Conservation (phyloP, 2,888 invertebrate species). For the Agrilus biguttatus region DNA sequence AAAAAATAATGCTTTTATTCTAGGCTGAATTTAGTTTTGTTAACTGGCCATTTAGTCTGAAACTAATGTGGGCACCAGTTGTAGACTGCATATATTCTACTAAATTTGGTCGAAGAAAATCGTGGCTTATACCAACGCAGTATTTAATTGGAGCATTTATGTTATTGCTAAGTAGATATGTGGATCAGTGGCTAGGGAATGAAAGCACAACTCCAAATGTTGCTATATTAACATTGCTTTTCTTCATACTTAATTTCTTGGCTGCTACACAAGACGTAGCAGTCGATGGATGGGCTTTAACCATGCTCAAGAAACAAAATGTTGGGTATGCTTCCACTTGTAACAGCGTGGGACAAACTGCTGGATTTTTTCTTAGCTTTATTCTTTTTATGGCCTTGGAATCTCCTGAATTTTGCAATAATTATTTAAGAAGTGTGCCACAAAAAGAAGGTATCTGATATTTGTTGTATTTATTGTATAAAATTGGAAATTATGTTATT, state of each 20-base stretch:
- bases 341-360: slow-evolving; percentile 96
- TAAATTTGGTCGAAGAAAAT: slow-evolving; percentile 83
- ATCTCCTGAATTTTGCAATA: slow-evolving; percentile 91
- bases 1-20: slow-evolving; percentile 19
- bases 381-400: slow-evolving; percentile 93
- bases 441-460: slow-evolving; percentile 43
- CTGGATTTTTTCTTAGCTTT: slow-evolving; percentile 93
- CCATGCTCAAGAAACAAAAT: slow-evolving; percentile 92
- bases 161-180: slow-evolving; percentile 65
- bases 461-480: background rate
- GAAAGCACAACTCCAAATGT: slow-evolving; percentile 50
- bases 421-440: slow-evolving; percentile 65
- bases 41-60: slow-evolving; percentile 84
- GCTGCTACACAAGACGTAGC: slow-evolving; percentile 99
- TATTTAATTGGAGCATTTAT: slow-evolving; percentile 83
- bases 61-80: slow-evolving; percentile 95
- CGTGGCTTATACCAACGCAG: slow-evolving; percentile 89
- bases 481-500: background rate
- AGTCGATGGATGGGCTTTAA: slow-evolving; percentile 99
- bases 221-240: slow-evolving; percentile 64
- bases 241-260: slow-evolving; percentile 85
- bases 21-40: slow-evolving; percentile 87
- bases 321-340: slow-evolving; percentile 98
- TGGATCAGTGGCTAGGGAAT: slow-evolving; percentile 65
- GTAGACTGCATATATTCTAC: slow-evolving; percentile 84